Evolutionary conservation across 2,113 vertebrate genomes (phyloP), one percentile per base, ranked within the genome.

Genomic region (Ivindomyrus marchei): DNA sequence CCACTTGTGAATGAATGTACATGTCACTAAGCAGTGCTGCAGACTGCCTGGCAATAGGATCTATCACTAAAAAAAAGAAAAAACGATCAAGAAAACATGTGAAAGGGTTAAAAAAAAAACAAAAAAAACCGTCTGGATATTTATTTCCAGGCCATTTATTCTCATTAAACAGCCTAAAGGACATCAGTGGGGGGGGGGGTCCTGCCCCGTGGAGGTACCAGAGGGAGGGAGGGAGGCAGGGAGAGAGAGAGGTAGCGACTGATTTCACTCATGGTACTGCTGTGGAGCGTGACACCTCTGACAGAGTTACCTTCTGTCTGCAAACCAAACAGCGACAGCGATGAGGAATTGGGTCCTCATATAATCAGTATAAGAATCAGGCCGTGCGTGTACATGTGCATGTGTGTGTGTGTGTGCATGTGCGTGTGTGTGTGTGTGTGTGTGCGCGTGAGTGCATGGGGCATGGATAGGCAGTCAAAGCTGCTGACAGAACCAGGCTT

Each of bases 141-240:
- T 95, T 96, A 94, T 95, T 96, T 95, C 95, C 96, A 96, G 93
- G 93, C 95, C 95, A 96, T 96, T 96, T 96, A 95, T 96, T 96
- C 95, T 95, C 95, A 96, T 96, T 96, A 96, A 95, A 93, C 94
- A 94, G 94, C 93, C 86, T 91, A 91, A 89, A 92, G 93, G 94
- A 95, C 93, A 90, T 95, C 94, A 94, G 93, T 92, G 94, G 93
- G 94, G 47, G 93, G 36, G 94, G 95, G 90, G 94, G 95, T 95
- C 95, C 94, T 95, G 93, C 93, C 93, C 93, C 93, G 93, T 90
- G 91, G 94, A 93, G 93, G 95, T 94, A 92, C 91, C 93, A 87
- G 84, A 45, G 91, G 62, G 88, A 58, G 87, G 47, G 89, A 86
- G 89, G 86, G 56, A 90, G 70, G 62, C 39, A 50, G 31, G 56